phyloP scores from a whole-genome alignment of 2,113 vertebrate species.

The Hemicordylus capensis region DNA sequence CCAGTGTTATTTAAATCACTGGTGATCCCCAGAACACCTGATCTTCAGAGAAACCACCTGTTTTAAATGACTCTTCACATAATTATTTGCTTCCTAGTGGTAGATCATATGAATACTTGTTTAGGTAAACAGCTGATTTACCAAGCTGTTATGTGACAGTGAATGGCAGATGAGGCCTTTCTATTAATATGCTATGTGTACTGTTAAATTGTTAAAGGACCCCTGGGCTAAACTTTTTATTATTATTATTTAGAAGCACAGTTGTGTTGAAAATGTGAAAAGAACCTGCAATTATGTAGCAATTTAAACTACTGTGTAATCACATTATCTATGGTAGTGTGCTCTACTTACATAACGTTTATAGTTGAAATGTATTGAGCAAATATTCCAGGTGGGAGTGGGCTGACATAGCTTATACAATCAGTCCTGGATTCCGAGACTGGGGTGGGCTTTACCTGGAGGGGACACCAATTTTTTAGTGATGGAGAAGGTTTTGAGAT shows the following conservation, averaged over 20 bases:
- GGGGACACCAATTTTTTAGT: background rate
- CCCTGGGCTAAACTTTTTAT: background rate
- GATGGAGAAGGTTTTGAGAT: background rate
- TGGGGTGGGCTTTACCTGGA: too few species aligned
- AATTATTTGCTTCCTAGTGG: background rate
- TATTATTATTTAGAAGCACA: background rate
- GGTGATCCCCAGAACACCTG: background rate
- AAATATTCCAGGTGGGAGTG: background rate
- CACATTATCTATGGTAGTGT: background rate
- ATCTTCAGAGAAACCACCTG: background rate
- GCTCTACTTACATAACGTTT: background rate
- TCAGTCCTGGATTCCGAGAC: background rate
- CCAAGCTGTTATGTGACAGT: background rate
- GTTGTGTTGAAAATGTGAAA: constrained; percentile 14
- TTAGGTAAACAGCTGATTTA: background rate
- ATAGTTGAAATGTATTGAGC: constrained; percentile 3
- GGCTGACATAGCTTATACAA: background rate
- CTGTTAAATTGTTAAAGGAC: background rate
- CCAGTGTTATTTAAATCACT: background rate
- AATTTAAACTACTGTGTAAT: background rate
- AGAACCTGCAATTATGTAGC: background rate
- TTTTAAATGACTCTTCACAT: background rate
- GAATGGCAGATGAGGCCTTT: background rate
- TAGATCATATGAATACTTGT: background rate
- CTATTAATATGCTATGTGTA: background rate